A percentile compares a stretch with the other conserved stretches of the same genome.
Conservation (phyloP, 2,888 invertebrate genomes). For the Thereva unica region DNA sequence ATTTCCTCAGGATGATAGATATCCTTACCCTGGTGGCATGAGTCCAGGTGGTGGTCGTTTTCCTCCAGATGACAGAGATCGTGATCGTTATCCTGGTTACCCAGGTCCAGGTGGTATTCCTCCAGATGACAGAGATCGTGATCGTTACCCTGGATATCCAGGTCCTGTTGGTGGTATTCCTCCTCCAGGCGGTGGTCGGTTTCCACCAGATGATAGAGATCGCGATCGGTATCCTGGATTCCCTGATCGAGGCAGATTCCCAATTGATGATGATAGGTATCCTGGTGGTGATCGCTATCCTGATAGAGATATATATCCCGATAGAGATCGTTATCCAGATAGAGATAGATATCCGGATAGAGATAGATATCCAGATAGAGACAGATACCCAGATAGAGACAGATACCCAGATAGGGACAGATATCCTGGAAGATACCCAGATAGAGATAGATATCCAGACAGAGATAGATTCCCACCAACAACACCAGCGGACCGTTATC, state of each 20-base stretch:
- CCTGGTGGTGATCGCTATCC: conserved; percentile 2
- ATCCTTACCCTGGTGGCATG: conserved; percentile 58
- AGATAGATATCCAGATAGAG: conserved; percentile 13
- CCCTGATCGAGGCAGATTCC: conserved; percentile 48
- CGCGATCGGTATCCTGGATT: conserved; percentile 31
- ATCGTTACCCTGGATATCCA: conserved; percentile 44
- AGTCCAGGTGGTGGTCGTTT: conserved; percentile 59
- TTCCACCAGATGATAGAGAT: conserved; percentile 28
- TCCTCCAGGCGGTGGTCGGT: conserved; percentile 23
- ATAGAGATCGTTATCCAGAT: not conserved
- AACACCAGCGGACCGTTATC: conserved; percentile 44
- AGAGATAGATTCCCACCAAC: not conserved
- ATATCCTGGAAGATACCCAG: conserved; percentile 20
- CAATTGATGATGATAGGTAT: conserved; percentile 39
- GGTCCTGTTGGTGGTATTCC: conserved; percentile 39
- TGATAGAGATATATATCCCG: not conserved
- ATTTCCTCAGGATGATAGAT: conserved; percentile 49
- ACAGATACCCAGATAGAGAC: conserved; percentile 21
- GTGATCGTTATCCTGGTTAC: conserved; percentile 43
- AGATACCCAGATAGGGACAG: conserved; percentile 25
- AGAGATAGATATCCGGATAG: conserved; percentile 12
- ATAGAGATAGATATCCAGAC: not conserved
- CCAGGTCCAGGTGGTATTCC: conserved; percentile 40
- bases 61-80: conserved; percentile 57
- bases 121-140: conserved; percentile 26